phyloP scores from a whole-genome alignment of 2,113 vertebrate genomes.

The Cheirogaleus medius region DNA sequence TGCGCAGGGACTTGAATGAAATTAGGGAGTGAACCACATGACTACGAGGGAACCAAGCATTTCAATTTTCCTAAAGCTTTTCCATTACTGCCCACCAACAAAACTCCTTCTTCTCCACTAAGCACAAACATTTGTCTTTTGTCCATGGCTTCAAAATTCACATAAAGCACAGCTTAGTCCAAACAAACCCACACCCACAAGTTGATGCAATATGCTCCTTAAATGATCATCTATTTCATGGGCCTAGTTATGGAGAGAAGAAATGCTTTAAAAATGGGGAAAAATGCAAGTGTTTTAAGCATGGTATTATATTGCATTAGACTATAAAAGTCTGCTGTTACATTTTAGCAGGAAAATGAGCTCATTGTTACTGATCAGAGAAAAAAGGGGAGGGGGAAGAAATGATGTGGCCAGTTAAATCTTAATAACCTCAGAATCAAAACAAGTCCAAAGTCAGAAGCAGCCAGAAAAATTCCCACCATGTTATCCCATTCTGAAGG shows the following conservation, averaged over 20 bases:
- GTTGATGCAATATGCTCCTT: background rate
- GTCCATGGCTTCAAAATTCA: background rate
- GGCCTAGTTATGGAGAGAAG: background rate
- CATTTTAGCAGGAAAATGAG: background rate
- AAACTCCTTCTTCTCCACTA: background rate
- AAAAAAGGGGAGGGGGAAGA: background rate
- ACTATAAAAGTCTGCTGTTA: background rate
- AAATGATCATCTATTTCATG: background rate
- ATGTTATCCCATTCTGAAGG: background rate
- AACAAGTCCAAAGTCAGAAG: background rate
- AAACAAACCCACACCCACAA: background rate
- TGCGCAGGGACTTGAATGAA: background rate
- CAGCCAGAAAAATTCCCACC: background rate
- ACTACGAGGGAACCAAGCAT: too few relatives aligned
- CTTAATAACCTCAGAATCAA: background rate
- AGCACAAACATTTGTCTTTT: background rate
- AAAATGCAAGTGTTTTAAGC: background rate
- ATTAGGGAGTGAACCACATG: fast-evolving
- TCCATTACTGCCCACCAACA: background rate
- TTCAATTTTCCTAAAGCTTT: background rate
- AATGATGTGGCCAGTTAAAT: background rate
- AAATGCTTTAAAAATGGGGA: background rate
- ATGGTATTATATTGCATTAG: background rate
- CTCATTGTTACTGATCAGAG: background rate
- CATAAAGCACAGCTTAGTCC: background rate